These are phyloP conservation scores for Drosophila prosaltans DNA, from an alignment of 1,140 invertebrate genomes.

Conservation along the genomic window DNA sequence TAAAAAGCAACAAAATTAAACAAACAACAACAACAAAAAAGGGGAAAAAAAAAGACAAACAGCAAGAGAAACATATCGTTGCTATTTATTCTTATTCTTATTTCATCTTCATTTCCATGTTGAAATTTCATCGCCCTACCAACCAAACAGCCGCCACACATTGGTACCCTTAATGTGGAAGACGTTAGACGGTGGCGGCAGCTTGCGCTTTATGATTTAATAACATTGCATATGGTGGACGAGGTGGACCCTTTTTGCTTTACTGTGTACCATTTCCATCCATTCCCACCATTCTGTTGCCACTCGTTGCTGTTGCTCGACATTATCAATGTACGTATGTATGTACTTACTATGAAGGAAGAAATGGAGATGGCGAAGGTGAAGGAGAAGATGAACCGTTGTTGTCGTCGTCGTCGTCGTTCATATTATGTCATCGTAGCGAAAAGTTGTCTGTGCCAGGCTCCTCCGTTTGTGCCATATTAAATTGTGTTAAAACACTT, in stretches of 20 bases:
- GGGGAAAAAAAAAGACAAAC: not conserved
- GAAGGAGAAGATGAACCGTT: slow-evolving; percentile 13
- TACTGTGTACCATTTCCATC: not conserved
- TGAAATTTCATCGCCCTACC: not conserved
- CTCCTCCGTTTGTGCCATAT: slow-evolving; percentile 43
- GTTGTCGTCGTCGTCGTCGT: slow-evolving; percentile 21
- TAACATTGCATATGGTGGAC: slow-evolving; percentile 61
- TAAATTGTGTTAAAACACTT: slow-evolving; percentile 80
- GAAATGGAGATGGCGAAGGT: too few species aligned
- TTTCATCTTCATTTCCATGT: slow-evolving; percentile 6
- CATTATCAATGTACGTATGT: slow-evolving; percentile 46
- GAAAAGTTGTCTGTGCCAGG: slow-evolving; percentile 58
- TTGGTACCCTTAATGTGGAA: slow-evolving; percentile 38
- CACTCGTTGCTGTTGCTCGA: slow-evolving; percentile 20
- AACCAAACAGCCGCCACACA: slow-evolving; percentile 6
- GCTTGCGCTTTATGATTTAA: slow-evolving; percentile 76
- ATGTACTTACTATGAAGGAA: slow-evolving; percentile 4
- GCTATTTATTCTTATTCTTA: not conserved
- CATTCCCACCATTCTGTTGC: not conserved
- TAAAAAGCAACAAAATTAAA: not conserved
- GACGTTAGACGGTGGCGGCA: slow-evolving; percentile 60
- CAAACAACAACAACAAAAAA: too few species aligned
- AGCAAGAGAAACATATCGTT: not conserved
- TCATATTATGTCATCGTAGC: slow-evolving; percentile 69
- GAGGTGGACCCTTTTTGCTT: slow-evolving; percentile 20